Conservation (phyloP, 2,797 vertebrate species). For the Alauda arvensis region DNA sequence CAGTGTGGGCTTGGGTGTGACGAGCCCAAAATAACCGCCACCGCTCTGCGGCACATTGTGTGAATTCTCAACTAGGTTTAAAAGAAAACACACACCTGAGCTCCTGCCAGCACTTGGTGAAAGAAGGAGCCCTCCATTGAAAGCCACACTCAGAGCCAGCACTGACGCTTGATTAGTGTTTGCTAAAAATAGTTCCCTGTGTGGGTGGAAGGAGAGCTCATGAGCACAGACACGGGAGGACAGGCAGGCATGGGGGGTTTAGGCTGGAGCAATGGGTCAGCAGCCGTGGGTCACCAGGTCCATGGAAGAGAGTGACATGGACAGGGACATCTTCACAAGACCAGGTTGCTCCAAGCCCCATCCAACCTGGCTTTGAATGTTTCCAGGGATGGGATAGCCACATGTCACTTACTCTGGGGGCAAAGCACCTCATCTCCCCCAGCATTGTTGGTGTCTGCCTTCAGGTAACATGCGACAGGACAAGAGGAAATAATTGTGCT, state of each 20-base stretch:
- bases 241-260: not conserved
- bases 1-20: constrained; percentile 8
- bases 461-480: fast-evolving
- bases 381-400: not conserved
- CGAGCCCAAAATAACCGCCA: not conserved
- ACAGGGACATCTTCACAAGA: not conserved
- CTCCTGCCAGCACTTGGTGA: not conserved
- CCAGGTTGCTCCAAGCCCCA: not conserved
- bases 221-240: not conserved
- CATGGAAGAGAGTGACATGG: not conserved
- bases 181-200: constrained; percentile 38
- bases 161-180: not conserved
- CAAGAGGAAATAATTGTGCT: not conserved
- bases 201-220: constrained; percentile 35
- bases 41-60: not conserved
- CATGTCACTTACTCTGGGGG: not conserved
- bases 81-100: not conserved
- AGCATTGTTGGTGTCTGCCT: not conserved
- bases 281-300: fast-evolving
- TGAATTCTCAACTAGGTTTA: not conserved
- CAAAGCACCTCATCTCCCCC: not conserved
- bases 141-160: not conserved
- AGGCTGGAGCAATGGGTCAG: not conserved
- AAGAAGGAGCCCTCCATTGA: not conserved
- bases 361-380: not conserved